Percentiles rank a stretch among this genome's conserved stretches.
Conservation (phyloP, 2,113 vertebrate genomes). For the Varanus komodoensis region DNA sequence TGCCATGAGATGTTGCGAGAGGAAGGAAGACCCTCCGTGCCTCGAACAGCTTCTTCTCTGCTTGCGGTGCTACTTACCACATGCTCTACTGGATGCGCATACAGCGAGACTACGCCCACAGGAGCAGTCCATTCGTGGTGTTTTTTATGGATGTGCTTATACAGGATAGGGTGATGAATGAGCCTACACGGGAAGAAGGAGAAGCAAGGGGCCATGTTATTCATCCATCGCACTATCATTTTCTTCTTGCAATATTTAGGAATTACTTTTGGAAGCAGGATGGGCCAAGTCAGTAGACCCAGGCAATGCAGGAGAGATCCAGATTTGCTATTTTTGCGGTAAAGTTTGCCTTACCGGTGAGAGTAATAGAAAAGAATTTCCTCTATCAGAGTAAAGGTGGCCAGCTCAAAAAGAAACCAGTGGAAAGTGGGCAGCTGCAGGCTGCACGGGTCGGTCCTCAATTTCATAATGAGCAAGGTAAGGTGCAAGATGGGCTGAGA, state of each 20-base stretch:
- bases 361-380: slow-evolving; percentile 94
- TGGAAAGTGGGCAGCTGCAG: slow-evolving; percentile 90
- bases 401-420: slow-evolving; percentile 87
- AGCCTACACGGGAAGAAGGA: slow-evolving; percentile 75
- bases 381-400: slow-evolving; percentile 80
- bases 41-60: fast-evolving
- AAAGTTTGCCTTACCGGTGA: slow-evolving; percentile 82
- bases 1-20: background rate
- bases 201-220: background rate
- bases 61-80: slow-evolving; percentile 77
- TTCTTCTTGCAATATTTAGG: background rate
- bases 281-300: background rate
- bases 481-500: slow-evolving; percentile 82
- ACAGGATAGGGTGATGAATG: slow-evolving; percentile 87
- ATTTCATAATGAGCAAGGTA: slow-evolving; percentile 76
- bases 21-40: background rate
- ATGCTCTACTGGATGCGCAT: slow-evolving; percentile 91
- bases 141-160: slow-evolving; percentile 91
- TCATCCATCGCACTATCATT: background rate
- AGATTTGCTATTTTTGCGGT: background rate
- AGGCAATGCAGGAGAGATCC: background rate
- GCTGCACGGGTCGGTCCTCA: slow-evolving; percentile 82
- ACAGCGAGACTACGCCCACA: slow-evolving; percentile 84
- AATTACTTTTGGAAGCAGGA: background rate
- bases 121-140: slow-evolving; percentile 98